Evolutionary conservation across 2,797 vertebrate genomes (phyloP), one percentile per base, ranked within the genome.

Genomic region (Leucoraja ocellata): DNA sequence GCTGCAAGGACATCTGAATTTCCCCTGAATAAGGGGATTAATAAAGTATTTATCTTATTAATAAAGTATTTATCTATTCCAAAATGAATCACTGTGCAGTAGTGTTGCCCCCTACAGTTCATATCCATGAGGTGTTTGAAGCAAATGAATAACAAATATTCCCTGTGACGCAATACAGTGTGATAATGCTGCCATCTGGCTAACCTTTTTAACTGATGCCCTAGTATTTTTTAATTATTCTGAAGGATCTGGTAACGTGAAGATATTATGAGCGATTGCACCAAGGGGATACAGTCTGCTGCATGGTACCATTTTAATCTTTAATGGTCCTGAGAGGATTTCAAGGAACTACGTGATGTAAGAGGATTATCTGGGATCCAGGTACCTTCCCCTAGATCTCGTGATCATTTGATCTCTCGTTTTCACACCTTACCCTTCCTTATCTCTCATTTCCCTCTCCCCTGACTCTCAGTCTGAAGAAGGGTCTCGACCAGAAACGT

Each of bases 91-190:
- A 28, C 71, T 6, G 90, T 92, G 68, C 54, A 13, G 9, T 16
- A 28, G 71, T 92, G 71, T 71, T 92, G 90, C 90, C 90, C 71
- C 90, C 90, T 74, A 39, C 90, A 54, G 90, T 76, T 92, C 65
- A 54, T 39, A 92, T 91, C 88, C 65, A 68, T 91, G 90, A 73
- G 63, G 90, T 91, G 11, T 90, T 90, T 91, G 68, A 54, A 74
- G 25, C 23, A 14, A 74, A 14, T 73, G 71, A 63, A 74, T 91
- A 74, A 74, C 21, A 73, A 68, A 58, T 32, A 86, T 25, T 91
- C 68, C 39, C 36, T 28, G 23, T 4, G 21, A 25, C 39, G 23
- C 46, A 46, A 25, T n/a, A 58, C 28, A 14, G 90, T 14, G 39
- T 88, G 61, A 88, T 68, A 88, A 54, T 76, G 71, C 25, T 92